Conservation (phyloP, 2,888 invertebrate genomes). For the Tridacna crocea region DNA sequence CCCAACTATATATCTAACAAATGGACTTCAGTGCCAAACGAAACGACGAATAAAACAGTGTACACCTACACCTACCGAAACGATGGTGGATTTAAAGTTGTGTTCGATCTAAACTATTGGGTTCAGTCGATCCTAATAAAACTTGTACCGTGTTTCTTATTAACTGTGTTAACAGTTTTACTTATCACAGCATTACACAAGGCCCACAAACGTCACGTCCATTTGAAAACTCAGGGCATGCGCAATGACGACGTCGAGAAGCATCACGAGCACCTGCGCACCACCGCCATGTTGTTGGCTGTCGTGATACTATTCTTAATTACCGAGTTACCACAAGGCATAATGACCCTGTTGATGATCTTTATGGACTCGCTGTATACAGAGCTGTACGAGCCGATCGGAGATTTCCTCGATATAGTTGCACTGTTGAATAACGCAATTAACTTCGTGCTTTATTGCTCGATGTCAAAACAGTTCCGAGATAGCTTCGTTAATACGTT, state of each 20-base stretch:
- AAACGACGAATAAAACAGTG: slow-evolving; percentile 38
- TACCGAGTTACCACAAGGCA: slow-evolving; percentile 94
- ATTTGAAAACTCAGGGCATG: slow-evolving; percentile 79
- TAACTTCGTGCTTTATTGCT: slow-evolving; percentile 96
- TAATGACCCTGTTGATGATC: slow-evolving; percentile 89
- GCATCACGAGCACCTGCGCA: slow-evolving; percentile 87
- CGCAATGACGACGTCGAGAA: slow-evolving; percentile 81
- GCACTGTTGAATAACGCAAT: slow-evolving; percentile 96
- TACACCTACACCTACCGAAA: slow-evolving; percentile 89
- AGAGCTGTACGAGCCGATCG: slow-evolving; percentile 87
- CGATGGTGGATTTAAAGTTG: slow-evolving; percentile 34
- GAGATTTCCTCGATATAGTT: slow-evolving; percentile 94
- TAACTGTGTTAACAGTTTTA: slow-evolving; percentile 88
- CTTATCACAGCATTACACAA: slow-evolving; percentile 84
- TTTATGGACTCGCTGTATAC: slow-evolving; percentile 90
- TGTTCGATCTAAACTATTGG: slow-evolving; percentile 76
- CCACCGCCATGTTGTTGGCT: slow-evolving; percentile 94
- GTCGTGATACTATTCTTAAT: slow-evolving; percentile 93
- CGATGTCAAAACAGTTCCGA: slow-evolving; percentile 97
- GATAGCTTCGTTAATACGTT: slow-evolving; percentile 85
- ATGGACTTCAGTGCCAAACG: slow-evolving; percentile 84
- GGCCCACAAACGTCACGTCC: slow-evolving; percentile 78
- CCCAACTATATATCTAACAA: slow-evolving; percentile 93
- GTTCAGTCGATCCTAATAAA: slow-evolving; percentile 97
- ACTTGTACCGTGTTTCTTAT: slow-evolving; percentile 93